Evolutionary conservation across 2,888 invertebrate species (phyloP).

Genomic region (Chrysomela aeneicollis): DNA sequence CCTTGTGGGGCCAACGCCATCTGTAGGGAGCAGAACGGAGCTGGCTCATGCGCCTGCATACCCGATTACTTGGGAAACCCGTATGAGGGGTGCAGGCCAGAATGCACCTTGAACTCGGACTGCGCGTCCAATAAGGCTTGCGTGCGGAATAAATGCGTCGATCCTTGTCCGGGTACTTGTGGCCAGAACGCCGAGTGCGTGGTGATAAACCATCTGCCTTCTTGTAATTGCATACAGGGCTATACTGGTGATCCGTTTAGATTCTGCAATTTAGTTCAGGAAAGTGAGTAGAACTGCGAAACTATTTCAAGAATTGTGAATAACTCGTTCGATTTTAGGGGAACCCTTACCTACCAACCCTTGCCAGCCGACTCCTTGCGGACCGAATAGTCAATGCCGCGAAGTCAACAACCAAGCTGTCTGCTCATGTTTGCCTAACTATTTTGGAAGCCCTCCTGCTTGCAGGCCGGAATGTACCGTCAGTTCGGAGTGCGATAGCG

Average conservation of each 20-base stretch:
- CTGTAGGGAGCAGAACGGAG: slow-evolving; percentile 71
- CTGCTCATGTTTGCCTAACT: slow-evolving; percentile 69
- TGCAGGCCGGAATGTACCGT: slow-evolving; percentile 68
- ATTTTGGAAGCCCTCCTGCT: slow-evolving; percentile 69
- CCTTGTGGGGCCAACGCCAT: slow-evolving; percentile 75
- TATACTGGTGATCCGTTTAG: slow-evolving; percentile 81
- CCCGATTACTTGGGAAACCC: slow-evolving; percentile 79
- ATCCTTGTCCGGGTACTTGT: slow-evolving; percentile 81
- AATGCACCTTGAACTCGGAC: slow-evolving; percentile 77
- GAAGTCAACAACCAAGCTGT: slow-evolving; percentile 67
- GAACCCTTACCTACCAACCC: slow-evolving; percentile 62
- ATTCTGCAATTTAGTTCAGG: slow-evolving; percentile 64
- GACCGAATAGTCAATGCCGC: slow-evolving; percentile 79
- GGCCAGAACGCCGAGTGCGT: slow-evolving; percentile 77
- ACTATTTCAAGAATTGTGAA: neutral
- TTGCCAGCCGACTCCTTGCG: slow-evolving; percentile 78
- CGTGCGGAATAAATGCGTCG: slow-evolving; percentile 74
- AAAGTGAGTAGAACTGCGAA: slow-evolving; percentile 58
- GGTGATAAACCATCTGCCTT: slow-evolving; percentile 75
- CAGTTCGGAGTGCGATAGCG: slow-evolving; percentile 65
- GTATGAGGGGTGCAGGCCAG: slow-evolving; percentile 78
- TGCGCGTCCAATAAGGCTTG: slow-evolving; percentile 77
- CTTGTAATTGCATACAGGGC: slow-evolving; percentile 74
- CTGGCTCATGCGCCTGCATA: slow-evolving; percentile 75
- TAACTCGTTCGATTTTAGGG: slow-evolving; percentile 40